Conservation (phyloP, 2,797 vertebrate species). For the Macroramphosus scolopax region DNA sequence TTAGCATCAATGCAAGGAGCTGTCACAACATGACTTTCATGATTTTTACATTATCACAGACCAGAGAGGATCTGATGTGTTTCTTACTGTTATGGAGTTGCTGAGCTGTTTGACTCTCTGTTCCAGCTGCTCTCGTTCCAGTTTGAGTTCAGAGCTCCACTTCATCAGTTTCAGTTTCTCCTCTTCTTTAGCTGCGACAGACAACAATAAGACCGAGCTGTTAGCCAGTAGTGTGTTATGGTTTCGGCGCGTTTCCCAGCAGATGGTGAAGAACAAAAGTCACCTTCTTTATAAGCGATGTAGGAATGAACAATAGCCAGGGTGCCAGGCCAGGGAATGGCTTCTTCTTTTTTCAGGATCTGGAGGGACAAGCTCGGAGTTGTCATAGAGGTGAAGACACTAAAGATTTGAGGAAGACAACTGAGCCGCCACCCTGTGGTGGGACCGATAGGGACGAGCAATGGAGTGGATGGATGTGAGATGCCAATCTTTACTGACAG, state of each 20-base stretch:
- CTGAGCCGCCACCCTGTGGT: constrained; percentile 45
- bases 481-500: constrained; percentile 73
- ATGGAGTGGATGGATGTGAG: constrained; percentile 75
- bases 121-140: constrained; percentile 95
- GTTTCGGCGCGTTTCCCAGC: too few species aligned
- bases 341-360: constrained; percentile 99
- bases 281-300: constrained; percentile 99
- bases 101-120: constrained; percentile 97
- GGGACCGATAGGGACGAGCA: constrained; percentile 59
- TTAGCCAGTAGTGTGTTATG: neutral
- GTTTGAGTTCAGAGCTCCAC: constrained; percentile 96
- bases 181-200: constrained; percentile 92
- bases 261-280: neutral
- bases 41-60: too few species aligned
- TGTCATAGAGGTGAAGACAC: constrained; percentile 48
- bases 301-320: constrained; percentile 99
- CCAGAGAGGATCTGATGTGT: too few species aligned
- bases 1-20: too few species aligned
- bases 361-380: constrained; percentile 68
- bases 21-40: too few species aligned
- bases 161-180: constrained; percentile 98
- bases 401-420: constrained; percentile 15
- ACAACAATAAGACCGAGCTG: neutral
- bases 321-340: constrained; percentile 97
- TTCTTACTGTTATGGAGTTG: constrained; percentile 93